Base-by-base conservation (phyloP, 2,113 vertebrate genomes). In the Synchiropus splendidus region DNA sequence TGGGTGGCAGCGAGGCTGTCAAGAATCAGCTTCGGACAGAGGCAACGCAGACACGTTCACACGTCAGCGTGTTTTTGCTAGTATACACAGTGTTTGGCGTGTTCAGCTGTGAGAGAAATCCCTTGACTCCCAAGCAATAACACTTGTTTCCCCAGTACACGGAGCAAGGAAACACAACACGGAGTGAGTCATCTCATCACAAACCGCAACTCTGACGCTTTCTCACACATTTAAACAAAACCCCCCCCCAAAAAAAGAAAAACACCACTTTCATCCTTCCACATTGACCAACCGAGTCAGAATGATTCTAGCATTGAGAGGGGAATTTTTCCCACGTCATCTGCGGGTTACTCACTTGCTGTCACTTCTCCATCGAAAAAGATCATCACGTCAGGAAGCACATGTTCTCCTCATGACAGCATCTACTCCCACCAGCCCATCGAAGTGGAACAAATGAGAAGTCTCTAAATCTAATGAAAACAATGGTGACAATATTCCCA, bases 201-300 rank as follows among this genome's bases (percentile, higher is more conserved):
- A 16, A 52, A 72, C 79, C 75, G 51, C 74, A 71, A 47, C 62
- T 54, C 72, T 79, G 74, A 73, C 66, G 80, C 82, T 85, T 83
- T 83, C 79, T 80, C 78, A 78, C 21, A 27, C 21, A 5, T 27
- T 27, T 4, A 27, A 27, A 27, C 4, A 27, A 27, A 27, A 27
- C n/a, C n/a, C n/a, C n/a, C n/a, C n/a, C n/a, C n/a, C n/a, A 27
- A 27, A 27, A 27, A 27, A 27, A 27, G 21, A 27, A 27, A 8
- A 27, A 13, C 15, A 38, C 31, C 16, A 17, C 58, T 68, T 55
- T 57, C 48, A 62, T 70, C 45, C 38, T 12, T 36, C n/a, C n/a
- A n/a, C n/a, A n/a, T 59, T 14, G 33, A 42, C 51, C 27, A 9
- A 40, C 4, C 5, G 35, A 43, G 44, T 18, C n/a, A 39, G 10